Percentiles rank a stretch among this genome's conserved stretches.
Evolutionary conservation across 92 coral and sea anemone species (phyloP).

Genomic region (Anthopleura xanthogrammica): DNA sequence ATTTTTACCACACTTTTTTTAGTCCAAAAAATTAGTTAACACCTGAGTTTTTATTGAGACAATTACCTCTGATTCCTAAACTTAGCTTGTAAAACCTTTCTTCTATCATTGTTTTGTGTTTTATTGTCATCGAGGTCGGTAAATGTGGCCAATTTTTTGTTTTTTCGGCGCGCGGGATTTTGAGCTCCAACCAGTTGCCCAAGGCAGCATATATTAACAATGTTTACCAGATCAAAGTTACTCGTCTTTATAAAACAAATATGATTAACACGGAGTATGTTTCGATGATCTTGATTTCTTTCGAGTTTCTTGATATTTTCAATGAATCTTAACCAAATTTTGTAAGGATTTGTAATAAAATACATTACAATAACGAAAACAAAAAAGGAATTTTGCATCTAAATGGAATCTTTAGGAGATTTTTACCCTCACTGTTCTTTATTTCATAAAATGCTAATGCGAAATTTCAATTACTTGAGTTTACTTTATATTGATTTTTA

Average conservation of each 20-base stretch:
- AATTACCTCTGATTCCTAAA: not conserved
- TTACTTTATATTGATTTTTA: too few species aligned
- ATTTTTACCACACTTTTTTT: not conserved
- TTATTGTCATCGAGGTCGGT: not conserved
- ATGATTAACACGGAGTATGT: not conserved
- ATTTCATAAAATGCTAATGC: not conserved
- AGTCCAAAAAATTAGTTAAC: not conserved
- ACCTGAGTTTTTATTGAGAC: not conserved
- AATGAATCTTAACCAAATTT: not conserved
- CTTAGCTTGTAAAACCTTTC: not conserved
- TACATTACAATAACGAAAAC: not conserved
- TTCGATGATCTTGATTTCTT: not conserved
- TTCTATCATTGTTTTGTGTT: not conserved
- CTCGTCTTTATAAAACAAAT: constrained; percentile 19
- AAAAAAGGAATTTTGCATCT: not conserved
- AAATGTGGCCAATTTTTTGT: not conserved
- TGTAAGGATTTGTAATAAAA: not conserved
- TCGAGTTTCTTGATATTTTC: not conserved
- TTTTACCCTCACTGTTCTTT: not conserved
- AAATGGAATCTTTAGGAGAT: not conserved
- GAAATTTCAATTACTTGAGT: too few species aligned
- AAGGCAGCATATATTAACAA: not conserved
- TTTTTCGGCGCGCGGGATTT: not conserved
- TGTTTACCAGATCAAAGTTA: constrained; percentile 27
- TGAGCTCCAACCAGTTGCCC: not conserved